A percentile compares a stretch with the other conserved stretches of the same genome.
These are phyloP conservation scores for Xestia rhomboidea DNA, from an alignment of 2,888 invertebrate species.

Conservation along the genomic window DNA sequence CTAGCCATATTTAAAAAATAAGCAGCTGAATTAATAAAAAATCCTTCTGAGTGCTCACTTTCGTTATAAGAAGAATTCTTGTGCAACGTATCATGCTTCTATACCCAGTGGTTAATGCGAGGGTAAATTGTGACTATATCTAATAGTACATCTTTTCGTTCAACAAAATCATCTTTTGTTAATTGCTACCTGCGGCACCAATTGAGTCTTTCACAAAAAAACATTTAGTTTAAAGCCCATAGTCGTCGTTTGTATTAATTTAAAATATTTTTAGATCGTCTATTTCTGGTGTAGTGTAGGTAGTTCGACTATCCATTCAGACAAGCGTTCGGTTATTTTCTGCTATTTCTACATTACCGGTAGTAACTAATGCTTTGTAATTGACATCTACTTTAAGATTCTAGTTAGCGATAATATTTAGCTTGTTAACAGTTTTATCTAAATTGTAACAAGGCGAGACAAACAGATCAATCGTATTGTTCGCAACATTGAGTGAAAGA, in stretches of 20 bases:
- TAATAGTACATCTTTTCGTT: background rate
- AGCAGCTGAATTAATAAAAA: background rate
- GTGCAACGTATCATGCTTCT: background rate
- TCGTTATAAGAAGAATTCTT: background rate
- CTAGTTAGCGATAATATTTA: conserved; percentile 7
- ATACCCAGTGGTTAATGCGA: background rate
- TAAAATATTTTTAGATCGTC: conserved; percentile 35
- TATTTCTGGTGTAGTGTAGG: conserved; percentile 13
- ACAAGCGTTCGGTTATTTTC: background rate
- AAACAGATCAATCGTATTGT: conserved; percentile 31
- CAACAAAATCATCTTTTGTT: background rate
- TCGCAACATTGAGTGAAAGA: conserved; percentile 20
- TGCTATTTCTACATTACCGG: background rate
- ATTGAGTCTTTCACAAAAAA: background rate
- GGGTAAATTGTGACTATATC: background rate
- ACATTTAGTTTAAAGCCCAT: conserved; percentile 24
- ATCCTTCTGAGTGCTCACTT: background rate
- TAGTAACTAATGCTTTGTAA: background rate
- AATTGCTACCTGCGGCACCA: background rate
- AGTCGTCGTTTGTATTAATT: conserved; percentile 9
- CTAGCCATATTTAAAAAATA: too few relatives aligned
- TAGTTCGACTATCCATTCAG: conserved; percentile 10
- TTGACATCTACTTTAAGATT: conserved; percentile 9
- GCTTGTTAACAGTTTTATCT: conserved; percentile 6
- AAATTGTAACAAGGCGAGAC: conserved; percentile 17